Evolutionary conservation across 30 jellyfish, hydroid and myxozoan species (phyloP).

Genomic region (Catostylus mosaicus): DNA sequence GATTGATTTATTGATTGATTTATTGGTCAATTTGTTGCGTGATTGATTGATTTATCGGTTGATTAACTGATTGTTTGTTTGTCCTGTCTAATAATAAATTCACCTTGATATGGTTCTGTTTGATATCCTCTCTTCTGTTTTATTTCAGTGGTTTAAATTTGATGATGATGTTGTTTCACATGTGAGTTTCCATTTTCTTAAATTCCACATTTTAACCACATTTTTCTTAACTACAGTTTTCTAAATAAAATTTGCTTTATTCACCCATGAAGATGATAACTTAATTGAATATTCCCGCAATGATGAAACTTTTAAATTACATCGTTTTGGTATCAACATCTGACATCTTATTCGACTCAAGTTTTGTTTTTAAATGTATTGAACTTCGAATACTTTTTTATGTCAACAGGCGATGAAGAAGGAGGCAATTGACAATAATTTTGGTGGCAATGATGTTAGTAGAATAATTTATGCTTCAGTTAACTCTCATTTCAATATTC

Average conservation of each 20-base stretch:
- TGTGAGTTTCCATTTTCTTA: constrained; percentile 43
- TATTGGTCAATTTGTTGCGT: background rate
- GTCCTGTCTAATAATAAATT: background rate
- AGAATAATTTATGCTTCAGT: background rate
- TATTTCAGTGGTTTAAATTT: constrained; percentile 93
- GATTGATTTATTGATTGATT: background rate
- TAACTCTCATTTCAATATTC: too few species aligned
- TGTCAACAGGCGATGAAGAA: constrained; percentile 81
- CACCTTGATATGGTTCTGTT: background rate
- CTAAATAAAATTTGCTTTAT: too few species aligned
- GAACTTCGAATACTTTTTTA: too few species aligned
- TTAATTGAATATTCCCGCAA: background rate
- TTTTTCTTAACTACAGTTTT: background rate
- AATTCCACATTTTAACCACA: background rate
- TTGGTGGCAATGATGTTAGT: constrained; percentile 96
- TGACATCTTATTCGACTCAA: too few species aligned
- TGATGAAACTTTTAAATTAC: too few species aligned
- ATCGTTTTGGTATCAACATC: too few species aligned
- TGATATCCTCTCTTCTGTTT: background rate
- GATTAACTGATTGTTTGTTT: background rate
- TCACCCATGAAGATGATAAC: background rate
- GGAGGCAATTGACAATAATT: constrained; percentile 93
- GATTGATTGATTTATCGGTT: background rate
- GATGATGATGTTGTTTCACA: constrained; percentile 99
- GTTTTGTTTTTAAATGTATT: background rate